phyloP scores from a whole-genome alignment of 1,140 invertebrate genomes.

The Drosophila lowei region DNA sequence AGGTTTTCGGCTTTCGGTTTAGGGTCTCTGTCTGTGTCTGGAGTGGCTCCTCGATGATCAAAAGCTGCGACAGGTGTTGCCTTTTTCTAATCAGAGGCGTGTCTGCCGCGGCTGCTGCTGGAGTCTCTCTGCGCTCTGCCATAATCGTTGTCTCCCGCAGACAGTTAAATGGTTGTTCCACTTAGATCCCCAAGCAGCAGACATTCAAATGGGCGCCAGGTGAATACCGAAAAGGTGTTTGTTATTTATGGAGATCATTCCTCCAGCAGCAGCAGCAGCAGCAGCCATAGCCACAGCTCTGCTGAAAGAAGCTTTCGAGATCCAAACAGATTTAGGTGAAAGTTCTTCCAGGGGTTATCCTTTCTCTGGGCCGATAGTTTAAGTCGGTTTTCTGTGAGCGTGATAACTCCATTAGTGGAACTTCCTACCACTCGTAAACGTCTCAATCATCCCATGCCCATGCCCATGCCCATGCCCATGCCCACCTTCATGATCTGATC shows the following conservation, averaged over 20 bases:
- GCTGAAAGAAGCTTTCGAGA: conserved; percentile 28
- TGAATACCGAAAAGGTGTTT: conserved; percentile 44
- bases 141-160: conserved; percentile 56
- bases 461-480: not conserved
- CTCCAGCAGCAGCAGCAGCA: not conserved
- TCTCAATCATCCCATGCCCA: conserved; percentile 35
- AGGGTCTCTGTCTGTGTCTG: conserved; percentile 7
- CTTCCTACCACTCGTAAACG: conserved; percentile 42
- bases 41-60: conserved; percentile 36
- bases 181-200: conserved; percentile 48
- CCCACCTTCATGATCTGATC: conserved; percentile 29
- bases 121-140: conserved; percentile 31
- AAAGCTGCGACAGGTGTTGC: conserved; percentile 72
- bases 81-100: conserved; percentile 76
- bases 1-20: too few relatives aligned
- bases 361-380: conserved; percentile 25
- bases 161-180: conserved; percentile 77
- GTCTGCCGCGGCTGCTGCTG: conserved; percentile 15
- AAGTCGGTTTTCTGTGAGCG: conserved; percentile 41
- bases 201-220: conserved; percentile 62
- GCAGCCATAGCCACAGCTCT: not conserved
- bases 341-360: not conserved
- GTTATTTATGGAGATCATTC: conserved; percentile 45
- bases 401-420: conserved; percentile 49
- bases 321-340: not conserved